Evolutionary conservation across 2,888 invertebrate genomes (phyloP), one percentile per base, ranked within the genome.

Genomic region (Xanthorhoe designata): DNA sequence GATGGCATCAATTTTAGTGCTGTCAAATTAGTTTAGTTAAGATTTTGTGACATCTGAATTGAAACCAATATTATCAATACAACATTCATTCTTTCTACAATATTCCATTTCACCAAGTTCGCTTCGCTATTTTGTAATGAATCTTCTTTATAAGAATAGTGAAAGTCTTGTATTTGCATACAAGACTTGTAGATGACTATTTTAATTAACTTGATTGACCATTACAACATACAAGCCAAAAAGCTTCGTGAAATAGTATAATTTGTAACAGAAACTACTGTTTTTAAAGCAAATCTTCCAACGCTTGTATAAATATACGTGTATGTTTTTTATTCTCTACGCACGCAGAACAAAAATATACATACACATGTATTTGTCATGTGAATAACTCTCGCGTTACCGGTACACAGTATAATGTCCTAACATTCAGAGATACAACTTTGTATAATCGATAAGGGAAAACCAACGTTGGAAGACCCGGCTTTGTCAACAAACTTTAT

Each of bases 251-350:
- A 42, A 42, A 42, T 42, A 42, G 38, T 13, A 42, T 42, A 42
- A n/a, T 13, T 3, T 42, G 38, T 42, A 74, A 89, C 86, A 85
- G 78, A 84, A 64, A 84, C 83, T 79, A 82, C 77, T 80, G 78
- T 69, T 75, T n/a, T 77, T 73, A 9, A 58, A 57, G 29, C 47
- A 7, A 32, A n/a, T 52, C 49, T 54, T 42, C 19, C 42, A 50
- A 19, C 42, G 42, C 53, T 38, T 47, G 61, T 65, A 13, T 13
- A 2, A 42, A 10, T 18, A 18, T 19, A 17, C 6, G 10, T 19
- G 38, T 38, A 2, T 13, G 13, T 42, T 42, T 13, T 38, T 38
- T n/a, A n/a, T n/a, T 10, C 13, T 38, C 38, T 13, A 24, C 24
- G 24, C 32, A 42, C 38, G 13, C 13, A 38, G 38, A 38, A 9